Evolutionary conservation across 2,797 vertebrate genomes (phyloP), one percentile per base, ranked within the genome.

Genomic region (Delichon dasypus): DNA sequence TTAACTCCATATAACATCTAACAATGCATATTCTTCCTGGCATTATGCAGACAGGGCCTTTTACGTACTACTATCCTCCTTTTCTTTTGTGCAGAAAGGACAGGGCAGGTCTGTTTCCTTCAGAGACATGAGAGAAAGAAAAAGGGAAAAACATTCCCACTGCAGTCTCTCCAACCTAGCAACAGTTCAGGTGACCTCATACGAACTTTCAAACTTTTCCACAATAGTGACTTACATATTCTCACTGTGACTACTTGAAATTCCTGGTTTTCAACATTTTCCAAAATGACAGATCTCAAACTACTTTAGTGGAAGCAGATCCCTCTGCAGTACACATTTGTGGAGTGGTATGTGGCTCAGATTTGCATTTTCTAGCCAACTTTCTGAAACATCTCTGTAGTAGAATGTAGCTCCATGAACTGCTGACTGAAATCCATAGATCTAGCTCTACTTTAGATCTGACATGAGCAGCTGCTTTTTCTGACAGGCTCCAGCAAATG

Each of bases 101-200:
- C 21, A 74, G 57, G 11, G 19, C 45, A 80, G 26, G 44, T 58
- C 65, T 42, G 10, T 58, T 65, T 93, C 75, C 58, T 80, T 68
- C 85, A 74, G 27, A 72, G 48, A 83, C 51, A 61, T 25, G 15
- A 54, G 34, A 75, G 22, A 85, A 88, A 74, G 34, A 22, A 92
- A 82, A 82, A 74, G 21, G 13, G 13, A 27, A 83, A 88, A 89
- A 71, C 45, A 89, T 61, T 92, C 61, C 68, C 68, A 68, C 34
- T 51, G 48, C 30, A 77, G 66, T 29, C 20, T 79, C 22, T 29
- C 83, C 45, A 92, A 71, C 50, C 34, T 54, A 93, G 85, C 87
- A 94, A 93, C 79, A 65, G 29, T 80, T 74, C 81, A 94, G 75
- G 82, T 62, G 75, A 96, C 95, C 87, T 93, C 73, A 65, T 26